phyloP scores from a whole-genome alignment of 1,140 invertebrate species.

The Drosophila novamexicana region DNA sequence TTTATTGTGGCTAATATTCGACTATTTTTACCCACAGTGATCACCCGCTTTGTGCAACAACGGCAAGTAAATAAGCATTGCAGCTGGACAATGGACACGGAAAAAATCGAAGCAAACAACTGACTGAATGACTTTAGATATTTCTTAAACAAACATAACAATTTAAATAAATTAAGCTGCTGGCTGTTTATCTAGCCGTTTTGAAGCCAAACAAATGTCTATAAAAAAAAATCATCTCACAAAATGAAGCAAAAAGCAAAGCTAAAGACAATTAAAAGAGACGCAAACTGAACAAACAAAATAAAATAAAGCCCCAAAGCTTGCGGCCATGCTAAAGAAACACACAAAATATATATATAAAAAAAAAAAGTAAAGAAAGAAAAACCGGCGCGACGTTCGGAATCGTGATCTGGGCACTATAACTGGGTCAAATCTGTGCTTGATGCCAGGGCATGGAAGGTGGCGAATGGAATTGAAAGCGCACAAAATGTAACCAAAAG shows the following conservation, averaged over 20 bases:
- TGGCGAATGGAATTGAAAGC: conserved; percentile 54
- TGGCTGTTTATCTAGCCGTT: conserved; percentile 55
- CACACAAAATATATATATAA: neutral
- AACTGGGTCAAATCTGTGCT: conserved; percentile 66
- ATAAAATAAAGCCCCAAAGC: conserved; percentile 21
- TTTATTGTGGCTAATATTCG: neutral
- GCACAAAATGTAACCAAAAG: conserved; percentile 50
- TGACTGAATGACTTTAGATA: conserved; percentile 44
- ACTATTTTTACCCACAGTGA: neutral
- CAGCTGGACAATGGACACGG: conserved; percentile 24
- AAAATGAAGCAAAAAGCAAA: conserved; percentile 50
- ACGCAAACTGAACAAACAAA: conserved; percentile 41
- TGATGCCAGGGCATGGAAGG: conserved; percentile 41
- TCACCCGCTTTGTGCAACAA: conserved; percentile 16
- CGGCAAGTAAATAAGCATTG: conserved; percentile 24
- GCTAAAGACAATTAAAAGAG: conserved; percentile 68
- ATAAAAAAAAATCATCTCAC: conserved; percentile 18
- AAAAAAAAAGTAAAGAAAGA: conserved; percentile 6
- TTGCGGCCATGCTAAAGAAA: conserved; percentile 11
- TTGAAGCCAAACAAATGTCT: conserved; percentile 37
- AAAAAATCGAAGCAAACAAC: conserved; percentile 6
- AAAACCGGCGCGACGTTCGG: conserved; percentile 8
- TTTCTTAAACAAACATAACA: conserved; percentile 55
- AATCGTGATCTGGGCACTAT: conserved; percentile 64
- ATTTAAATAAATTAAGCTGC: conserved; percentile 51